phyloP scores from a whole-genome alignment of 2,797 vertebrate genomes.

The Pseudochromis fuscus region DNA sequence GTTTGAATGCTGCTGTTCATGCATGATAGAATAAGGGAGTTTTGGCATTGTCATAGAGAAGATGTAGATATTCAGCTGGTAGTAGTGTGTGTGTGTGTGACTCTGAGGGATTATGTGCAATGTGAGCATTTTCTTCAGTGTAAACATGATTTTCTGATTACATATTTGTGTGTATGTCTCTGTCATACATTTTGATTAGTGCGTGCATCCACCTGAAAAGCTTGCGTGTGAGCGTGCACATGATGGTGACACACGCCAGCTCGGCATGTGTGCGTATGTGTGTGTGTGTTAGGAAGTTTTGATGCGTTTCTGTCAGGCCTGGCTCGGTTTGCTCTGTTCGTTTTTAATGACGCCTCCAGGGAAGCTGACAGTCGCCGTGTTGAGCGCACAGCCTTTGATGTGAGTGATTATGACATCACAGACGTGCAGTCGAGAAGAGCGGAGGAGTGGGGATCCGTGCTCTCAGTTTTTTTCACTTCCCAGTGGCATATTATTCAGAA shows the following conservation, averaged over 20 bases:
- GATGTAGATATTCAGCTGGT: slow-evolving; percentile 39
- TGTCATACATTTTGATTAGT: slow-evolving; percentile 6
- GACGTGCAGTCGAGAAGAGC: slow-evolving; percentile 83
- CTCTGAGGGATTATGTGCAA: slow-evolving; percentile 29
- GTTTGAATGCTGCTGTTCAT: slow-evolving; percentile 29
- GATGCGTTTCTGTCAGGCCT: slow-evolving; percentile 84
- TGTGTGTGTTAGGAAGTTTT: slow-evolving; percentile 73
- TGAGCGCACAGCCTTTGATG: slow-evolving; percentile 85
- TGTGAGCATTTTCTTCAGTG: slow-evolving; percentile 39
- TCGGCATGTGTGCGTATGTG: slow-evolving; percentile 39
- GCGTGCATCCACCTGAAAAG: slow-evolving; percentile 23
- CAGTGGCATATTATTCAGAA: slow-evolving; percentile 77
- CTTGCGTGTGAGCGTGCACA: background rate
- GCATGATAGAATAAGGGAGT: slow-evolving; percentile 32
- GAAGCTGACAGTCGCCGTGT: slow-evolving; percentile 87
- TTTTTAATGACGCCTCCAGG: slow-evolving; percentile 90
- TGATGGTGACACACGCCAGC: background rate
- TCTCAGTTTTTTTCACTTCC: slow-evolving; percentile 66
- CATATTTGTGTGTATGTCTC: slow-evolving; percentile 23
- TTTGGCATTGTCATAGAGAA: slow-evolving; percentile 41
- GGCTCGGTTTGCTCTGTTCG: slow-evolving; percentile 83
- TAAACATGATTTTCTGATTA: slow-evolving; percentile 44
- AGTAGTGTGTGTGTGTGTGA: slow-evolving; percentile 8
- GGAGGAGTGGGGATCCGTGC: slow-evolving; percentile 81
- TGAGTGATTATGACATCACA: slow-evolving; percentile 89